These are phyloP conservation scores for Litoditis marina DNA, from an alignment of 2,888 invertebrate species.

Conservation along the genomic window DNA sequence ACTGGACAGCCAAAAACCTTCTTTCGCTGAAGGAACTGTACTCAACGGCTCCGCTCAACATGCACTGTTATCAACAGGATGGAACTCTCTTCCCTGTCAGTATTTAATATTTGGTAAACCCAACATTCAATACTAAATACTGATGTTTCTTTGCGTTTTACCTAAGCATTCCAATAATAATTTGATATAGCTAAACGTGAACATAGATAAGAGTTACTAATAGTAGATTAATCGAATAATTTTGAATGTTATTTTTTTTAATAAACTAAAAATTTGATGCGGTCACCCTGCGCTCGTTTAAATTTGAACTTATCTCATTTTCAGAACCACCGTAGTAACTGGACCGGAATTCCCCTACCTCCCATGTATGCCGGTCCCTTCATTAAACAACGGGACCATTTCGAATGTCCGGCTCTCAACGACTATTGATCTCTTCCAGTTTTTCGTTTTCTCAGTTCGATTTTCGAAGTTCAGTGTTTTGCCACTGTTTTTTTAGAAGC, in stretches of 20 bases:
- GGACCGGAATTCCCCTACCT: constrained; percentile 44
- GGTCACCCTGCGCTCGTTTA: neutral
- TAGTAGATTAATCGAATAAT: neutral
- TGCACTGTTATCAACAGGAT: constrained; percentile 51
- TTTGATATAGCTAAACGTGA: no score
- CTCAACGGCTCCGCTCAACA: constrained; percentile 49
- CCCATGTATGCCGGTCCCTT: constrained; percentile 30
- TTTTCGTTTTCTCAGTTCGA: no score
- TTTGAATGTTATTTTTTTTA: neutral
- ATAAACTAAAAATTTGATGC: neutral
- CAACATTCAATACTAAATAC: no score
- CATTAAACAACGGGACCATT: constrained; percentile 25
- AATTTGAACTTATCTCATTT: neutral
- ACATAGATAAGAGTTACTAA: no score
- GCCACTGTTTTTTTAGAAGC: no score
- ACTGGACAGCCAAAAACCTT: constrained; percentile 39
- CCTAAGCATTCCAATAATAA: no score
- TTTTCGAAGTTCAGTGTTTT: no score
- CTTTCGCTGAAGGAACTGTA: constrained; percentile 44
- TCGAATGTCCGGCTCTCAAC: constrained; percentile 56
- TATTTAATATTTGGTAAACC: no score
- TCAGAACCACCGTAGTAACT: constrained; percentile 29
- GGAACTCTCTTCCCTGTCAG: constrained; percentile 40
- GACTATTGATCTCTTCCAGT: no score
- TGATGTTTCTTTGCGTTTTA: no score